Percentiles rank a stretch among this genome's conserved stretches.
Evolutionary conservation across 2,113 vertebrate genomes (phyloP).

Genomic region (Potamarius usumacintae): DNA sequence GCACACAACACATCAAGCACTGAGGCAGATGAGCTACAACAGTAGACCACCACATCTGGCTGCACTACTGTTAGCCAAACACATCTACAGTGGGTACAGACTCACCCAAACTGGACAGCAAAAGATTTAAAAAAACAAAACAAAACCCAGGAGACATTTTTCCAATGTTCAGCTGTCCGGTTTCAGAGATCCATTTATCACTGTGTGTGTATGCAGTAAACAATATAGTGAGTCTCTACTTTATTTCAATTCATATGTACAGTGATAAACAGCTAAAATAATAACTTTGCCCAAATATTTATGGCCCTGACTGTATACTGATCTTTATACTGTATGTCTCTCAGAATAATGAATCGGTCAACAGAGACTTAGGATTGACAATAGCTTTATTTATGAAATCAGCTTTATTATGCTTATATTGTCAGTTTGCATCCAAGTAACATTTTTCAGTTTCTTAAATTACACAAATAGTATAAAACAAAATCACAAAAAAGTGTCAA

Average conservation of each 20-base stretch:
- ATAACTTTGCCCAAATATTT: not conserved
- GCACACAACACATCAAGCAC: not conserved
- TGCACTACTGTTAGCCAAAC: not conserved
- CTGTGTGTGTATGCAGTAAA: not conserved
- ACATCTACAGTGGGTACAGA: not conserved
- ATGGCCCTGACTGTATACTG: not conserved
- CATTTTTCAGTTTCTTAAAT: conserved; percentile 46
- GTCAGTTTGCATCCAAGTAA: conserved; percentile 49
- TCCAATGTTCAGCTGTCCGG: not conserved
- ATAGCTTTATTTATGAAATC: conserved; percentile 47
- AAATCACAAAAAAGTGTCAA: conserved; percentile 43
- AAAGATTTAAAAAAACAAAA: not conserved
- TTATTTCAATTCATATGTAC: not conserved
- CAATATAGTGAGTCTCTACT: not conserved
- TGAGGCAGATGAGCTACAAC: not conserved
- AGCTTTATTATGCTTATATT: conserved; percentile 52
- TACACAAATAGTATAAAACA: conserved; percentile 55
- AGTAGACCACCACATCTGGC: not conserved
- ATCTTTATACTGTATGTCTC: not conserved
- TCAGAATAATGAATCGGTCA: not conserved
- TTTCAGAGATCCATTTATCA: not conserved
- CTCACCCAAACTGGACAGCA: not conserved
- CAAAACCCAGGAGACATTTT: not conserved
- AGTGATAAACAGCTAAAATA: not conserved
- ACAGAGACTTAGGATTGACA: not conserved